Evolutionary conservation across 2,888 invertebrate genomes (phyloP), one percentile per base, ranked within the genome.

Genomic region (Metalampra italica): DNA sequence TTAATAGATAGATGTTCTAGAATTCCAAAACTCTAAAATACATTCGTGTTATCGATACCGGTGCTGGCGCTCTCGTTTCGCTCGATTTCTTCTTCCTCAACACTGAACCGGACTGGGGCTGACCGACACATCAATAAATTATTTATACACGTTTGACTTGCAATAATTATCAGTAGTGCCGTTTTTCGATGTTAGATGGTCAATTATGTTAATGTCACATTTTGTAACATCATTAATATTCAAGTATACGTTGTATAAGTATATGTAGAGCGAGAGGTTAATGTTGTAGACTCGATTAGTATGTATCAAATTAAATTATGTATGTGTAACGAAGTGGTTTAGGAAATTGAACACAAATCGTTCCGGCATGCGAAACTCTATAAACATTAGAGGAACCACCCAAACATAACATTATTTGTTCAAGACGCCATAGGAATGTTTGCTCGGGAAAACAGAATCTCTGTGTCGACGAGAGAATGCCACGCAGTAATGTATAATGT

Each of bases 31-130:
- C 22, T 22, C 22, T 22, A 22, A 22, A 22, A 3, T 22, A 22
- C 22, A 22, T 22, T 22, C 22, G 22, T 22, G 2, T 69, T 72
- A 69, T 72, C 70, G 69, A 73, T 70, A 72, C 66, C 65, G 62
- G 63, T 63, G 22, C 36, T 7, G n/a, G 36, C n/a, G 67, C 68
- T 64, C 57, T 59, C 66, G 74, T 73, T 68, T 71, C 72, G 75
- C 74, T 77, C 71, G 76, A 78, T 78, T 79, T 76, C 75, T 70
- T 75, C 74, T 78, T 79, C 78, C 78, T 74, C 72, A 64, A 71
- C 70, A 69, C 55, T 60, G 66, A 60, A 64, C 67, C 64, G 62
- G 64, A 64, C 67, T 60, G 62, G 52, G 56, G 22, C 22, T 22
- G 22, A 56, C 60, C 63, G 68, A 75, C 74, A 76, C 73, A 80